Conservation (phyloP, 1,140 invertebrate genomes). For the Nautilus pompilius region DNA sequence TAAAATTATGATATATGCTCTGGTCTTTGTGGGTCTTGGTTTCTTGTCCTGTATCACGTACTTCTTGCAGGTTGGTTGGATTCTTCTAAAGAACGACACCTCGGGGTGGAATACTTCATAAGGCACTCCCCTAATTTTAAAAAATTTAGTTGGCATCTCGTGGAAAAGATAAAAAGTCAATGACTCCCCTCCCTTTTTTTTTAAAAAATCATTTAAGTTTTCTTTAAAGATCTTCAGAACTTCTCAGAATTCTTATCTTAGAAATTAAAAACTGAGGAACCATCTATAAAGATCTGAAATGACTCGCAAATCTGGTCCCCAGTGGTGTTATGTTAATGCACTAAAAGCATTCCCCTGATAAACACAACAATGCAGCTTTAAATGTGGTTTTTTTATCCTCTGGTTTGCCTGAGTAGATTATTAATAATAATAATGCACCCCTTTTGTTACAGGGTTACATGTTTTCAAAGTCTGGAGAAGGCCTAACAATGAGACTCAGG, state of each 20-base stretch:
- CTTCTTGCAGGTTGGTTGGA: slow-evolving; percentile 66
- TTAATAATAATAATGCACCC: background rate
- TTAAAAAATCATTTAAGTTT: no score
- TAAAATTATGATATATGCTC: slow-evolving; percentile 58
- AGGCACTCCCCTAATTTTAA: no score
- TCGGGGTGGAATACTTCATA: no score
- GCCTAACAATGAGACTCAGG: slow-evolving; percentile 56
- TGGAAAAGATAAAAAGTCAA: no score
- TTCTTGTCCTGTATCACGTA: slow-evolving; percentile 65
- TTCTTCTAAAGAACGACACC: no score
- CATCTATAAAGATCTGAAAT: no score
- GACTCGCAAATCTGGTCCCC: no score
- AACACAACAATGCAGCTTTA: background rate
- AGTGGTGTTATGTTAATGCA: slow-evolving; percentile 54
- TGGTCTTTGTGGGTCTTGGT: slow-evolving; percentile 70
- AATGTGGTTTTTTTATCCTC: background rate
- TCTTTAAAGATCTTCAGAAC: no score
- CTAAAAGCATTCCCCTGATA: slow-evolving; percentile 22
- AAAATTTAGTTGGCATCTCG: no score
- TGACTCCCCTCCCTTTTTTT: no score
- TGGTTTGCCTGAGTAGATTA: background rate
- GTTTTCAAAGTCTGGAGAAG: slow-evolving; percentile 55
- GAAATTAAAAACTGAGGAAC: no score
- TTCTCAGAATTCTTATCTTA: no score
- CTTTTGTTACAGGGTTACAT: slow-evolving; percentile 56